Conservation (phyloP, 2,888 invertebrate species). For the Atethmia centrago region DNA sequence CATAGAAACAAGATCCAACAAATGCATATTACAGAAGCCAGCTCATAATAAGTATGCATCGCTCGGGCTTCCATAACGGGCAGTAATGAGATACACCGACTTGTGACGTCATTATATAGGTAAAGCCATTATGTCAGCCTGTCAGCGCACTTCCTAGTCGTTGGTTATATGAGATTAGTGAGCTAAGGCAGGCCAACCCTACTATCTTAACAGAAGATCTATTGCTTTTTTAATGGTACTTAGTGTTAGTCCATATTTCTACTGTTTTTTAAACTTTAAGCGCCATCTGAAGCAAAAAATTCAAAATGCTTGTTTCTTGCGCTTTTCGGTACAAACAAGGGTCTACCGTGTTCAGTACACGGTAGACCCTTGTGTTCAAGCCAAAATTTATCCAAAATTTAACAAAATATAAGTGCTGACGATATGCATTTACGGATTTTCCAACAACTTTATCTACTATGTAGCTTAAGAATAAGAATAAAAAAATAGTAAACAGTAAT, state of each 20-base stretch:
- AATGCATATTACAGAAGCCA: constrained; percentile 60
- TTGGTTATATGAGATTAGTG: constrained; percentile 64
- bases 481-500: no score
- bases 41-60: constrained; percentile 63
- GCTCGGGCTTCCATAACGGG: constrained; percentile 73
- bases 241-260: neutral
- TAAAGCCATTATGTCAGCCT: constrained; percentile 72
- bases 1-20: constrained; percentile 54
- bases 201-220: neutral
- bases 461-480: no score
- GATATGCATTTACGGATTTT: neutral
- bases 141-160: constrained; percentile 68
- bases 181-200: constrained; percentile 24
- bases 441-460: no score
- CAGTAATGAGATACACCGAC: constrained; percentile 64
- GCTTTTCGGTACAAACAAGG: neutral
- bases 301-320: neutral
- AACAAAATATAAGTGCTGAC: neutral
- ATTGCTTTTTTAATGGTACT: neutral
- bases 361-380: neutral
- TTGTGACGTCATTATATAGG: constrained; percentile 67
- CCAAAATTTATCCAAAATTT: neutral
- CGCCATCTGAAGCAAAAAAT: neutral
- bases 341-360: no score
- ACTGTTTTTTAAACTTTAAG: neutral